These are phyloP conservation scores for Pachypanchax playfairii DNA, from an alignment of 2,113 vertebrate species.

Conservation along the genomic window DNA sequence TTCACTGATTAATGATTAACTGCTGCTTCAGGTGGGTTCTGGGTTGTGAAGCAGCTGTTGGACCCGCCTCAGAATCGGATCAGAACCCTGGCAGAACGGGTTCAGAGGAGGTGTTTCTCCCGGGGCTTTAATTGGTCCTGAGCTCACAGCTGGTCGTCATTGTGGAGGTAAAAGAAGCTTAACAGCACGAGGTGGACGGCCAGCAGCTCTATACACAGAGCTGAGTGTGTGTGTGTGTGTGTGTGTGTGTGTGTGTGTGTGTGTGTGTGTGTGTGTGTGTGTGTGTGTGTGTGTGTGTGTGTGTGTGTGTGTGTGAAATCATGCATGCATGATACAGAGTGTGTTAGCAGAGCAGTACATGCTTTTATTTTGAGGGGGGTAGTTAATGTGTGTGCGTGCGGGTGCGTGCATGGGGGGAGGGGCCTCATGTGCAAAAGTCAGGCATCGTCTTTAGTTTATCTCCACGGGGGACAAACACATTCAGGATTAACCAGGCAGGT, in stretches of 20 bases:
- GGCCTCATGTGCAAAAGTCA: slow-evolving; percentile 49
- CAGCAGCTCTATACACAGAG: background rate
- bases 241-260: background rate
- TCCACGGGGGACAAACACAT: slow-evolving; percentile 35
- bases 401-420: slow-evolving; percentile 14
- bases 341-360: background rate
- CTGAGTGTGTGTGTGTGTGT: slow-evolving; percentile 1
- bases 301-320: slow-evolving; percentile 4
- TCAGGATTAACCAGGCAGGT: slow-evolving; percentile 43
- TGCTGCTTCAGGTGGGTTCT: too few relatives aligned
- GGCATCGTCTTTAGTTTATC: slow-evolving; percentile 47
- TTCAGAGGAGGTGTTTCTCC: slow-evolving; percentile 19
- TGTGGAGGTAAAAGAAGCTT: slow-evolving; percentile 49
- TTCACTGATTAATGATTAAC: too few relatives aligned
- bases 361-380: slow-evolving; percentile 40
- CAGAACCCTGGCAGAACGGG: slow-evolving; percentile 12
- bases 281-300: background rate
- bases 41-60: slow-evolving; percentile 41
- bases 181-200: slow-evolving; percentile 27
- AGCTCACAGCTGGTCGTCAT: slow-evolving; percentile 44
- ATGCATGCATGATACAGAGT: slow-evolving; percentile 5
- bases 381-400: slow-evolving; percentile 47
- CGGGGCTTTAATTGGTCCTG: slow-evolving; percentile 50
- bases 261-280: slow-evolving; percentile 3
- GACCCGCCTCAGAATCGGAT: background rate